Evolutionary conservation across 2,888 invertebrate species (phyloP).

Genomic region (Adela reaumurella): DNA sequence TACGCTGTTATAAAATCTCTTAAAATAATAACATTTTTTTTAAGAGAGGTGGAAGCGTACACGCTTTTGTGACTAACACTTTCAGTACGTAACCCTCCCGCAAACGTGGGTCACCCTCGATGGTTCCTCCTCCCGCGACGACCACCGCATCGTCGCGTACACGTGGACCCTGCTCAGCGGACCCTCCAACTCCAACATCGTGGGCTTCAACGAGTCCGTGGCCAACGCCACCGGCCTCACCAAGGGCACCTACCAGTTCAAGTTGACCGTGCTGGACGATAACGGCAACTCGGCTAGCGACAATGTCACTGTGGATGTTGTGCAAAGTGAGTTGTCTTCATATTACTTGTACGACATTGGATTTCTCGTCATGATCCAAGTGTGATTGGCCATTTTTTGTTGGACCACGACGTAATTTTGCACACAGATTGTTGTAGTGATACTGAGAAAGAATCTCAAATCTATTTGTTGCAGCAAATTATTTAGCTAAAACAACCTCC

Average conservation of each 20-base stretch:
- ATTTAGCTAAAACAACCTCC: too few relatives aligned
- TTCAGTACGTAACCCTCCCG: slow-evolving; percentile 76
- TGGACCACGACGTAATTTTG: too few relatives aligned
- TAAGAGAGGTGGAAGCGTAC: too few relatives aligned
- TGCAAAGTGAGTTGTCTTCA: slow-evolving; percentile 72
- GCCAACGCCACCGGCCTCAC: slow-evolving; percentile 80
- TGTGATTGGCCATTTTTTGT: too few relatives aligned
- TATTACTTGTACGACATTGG: too few relatives aligned
- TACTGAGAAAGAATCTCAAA: too few relatives aligned
- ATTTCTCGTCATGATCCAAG: too few relatives aligned
- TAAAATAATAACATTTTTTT: too few relatives aligned
- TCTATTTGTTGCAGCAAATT: too few relatives aligned
- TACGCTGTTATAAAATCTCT: too few relatives aligned
- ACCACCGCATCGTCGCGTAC: slow-evolving; percentile 77
- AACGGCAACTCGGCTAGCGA: slow-evolving; percentile 77
- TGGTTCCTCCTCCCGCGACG: slow-evolving; percentile 78
- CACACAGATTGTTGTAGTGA: too few relatives aligned
- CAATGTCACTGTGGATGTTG: slow-evolving; percentile 71
- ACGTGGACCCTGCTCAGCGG: slow-evolving; percentile 79
- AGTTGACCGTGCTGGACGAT: slow-evolving; percentile 78
- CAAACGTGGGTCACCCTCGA: slow-evolving; percentile 77
- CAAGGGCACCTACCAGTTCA: slow-evolving; percentile 79
- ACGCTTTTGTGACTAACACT: slow-evolving; percentile 8
- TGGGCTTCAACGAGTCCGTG: slow-evolving; percentile 57
- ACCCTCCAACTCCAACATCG: slow-evolving; percentile 56